Percentiles rank a stretch among this genome's conserved stretches.
Evolutionary conservation across 2,113 vertebrate genomes (phyloP).

Genomic region (Platichthys flesus): DNA sequence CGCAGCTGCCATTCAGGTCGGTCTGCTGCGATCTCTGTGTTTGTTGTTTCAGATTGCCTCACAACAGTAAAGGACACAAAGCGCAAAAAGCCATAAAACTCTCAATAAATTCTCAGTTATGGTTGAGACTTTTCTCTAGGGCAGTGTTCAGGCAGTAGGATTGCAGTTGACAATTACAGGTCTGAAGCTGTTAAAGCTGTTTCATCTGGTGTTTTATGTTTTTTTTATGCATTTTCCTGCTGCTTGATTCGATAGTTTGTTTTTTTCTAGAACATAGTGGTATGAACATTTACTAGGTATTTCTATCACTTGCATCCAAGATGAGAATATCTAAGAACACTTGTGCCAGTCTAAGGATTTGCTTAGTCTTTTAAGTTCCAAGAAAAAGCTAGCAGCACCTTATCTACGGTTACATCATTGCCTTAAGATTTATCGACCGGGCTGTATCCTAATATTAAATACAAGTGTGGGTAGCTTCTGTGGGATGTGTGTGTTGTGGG

Average conservation of each 20-base stretch:
- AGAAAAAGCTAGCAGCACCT: neutral
- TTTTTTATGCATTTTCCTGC: neutral
- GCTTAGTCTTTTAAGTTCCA: neutral
- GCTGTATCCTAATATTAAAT: neutral
- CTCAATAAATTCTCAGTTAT: constrained; percentile 27
- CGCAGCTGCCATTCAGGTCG: constrained; percentile 83
- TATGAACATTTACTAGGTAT: neutral
- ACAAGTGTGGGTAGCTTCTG: constrained; percentile 19
- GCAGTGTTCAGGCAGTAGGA: constrained; percentile 22
- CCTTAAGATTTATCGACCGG: neutral
- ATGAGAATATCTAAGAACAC: neutral
- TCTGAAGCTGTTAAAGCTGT: neutral
- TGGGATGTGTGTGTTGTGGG: constrained; percentile 21
- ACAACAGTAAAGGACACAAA: constrained; percentile 13
- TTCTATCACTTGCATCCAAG: neutral
- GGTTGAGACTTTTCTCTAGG: constrained; percentile 20
- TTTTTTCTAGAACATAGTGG: neutral
- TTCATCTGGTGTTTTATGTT: neutral
- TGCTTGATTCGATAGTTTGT: neutral
- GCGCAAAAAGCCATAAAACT: constrained; percentile 2
- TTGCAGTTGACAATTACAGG: constrained; percentile 40
- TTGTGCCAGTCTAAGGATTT: too few relatives aligned
- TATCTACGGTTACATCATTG: neutral
- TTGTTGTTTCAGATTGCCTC: constrained; percentile 25
- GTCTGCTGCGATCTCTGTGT: constrained; percentile 42